Conservation (phyloP, 2,888 invertebrate species). For the Itoplectis maculator region DNA sequence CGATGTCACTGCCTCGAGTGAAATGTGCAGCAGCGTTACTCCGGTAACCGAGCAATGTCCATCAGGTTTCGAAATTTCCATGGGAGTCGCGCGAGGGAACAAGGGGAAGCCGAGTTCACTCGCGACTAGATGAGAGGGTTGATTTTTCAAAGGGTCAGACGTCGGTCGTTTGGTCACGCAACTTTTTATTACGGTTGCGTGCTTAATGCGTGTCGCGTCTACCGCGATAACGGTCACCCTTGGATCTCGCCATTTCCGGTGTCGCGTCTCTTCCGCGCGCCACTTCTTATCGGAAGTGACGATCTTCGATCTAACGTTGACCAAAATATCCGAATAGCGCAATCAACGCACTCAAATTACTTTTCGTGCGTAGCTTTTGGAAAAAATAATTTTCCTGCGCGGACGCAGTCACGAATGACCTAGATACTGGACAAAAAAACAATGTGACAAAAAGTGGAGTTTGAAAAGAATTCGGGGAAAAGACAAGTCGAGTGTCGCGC, state of each 20-base stretch:
- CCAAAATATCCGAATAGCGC: constrained; percentile 19
- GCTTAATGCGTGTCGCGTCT: constrained; percentile 68
- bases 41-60: too few relatives aligned
- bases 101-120: not conserved
- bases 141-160: constrained; percentile 64
- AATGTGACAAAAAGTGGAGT: not conserved
- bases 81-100: not conserved
- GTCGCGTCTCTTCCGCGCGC: constrained; percentile 32
- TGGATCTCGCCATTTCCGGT: constrained; percentile 60
- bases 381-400: not conserved
- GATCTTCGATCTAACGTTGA: constrained; percentile 39
- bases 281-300: constrained; percentile 46
- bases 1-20: constrained; percentile 44
- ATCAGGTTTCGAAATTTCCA: not conserved
- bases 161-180: constrained; percentile 68
- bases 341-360: too few relatives aligned
- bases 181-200: constrained; percentile 71
- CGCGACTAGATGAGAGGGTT: constrained; percentile 33
- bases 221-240: constrained; percentile 68
- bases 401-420: not conserved
- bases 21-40: too few relatives aligned
- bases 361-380: not conserved
- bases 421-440: not conserved
- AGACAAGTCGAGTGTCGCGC: not conserved
- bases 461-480: not conserved